Evolutionary conservation across 2,797 vertebrate genomes (phyloP).

Genomic region (Phoxinus dragarum): DNA sequence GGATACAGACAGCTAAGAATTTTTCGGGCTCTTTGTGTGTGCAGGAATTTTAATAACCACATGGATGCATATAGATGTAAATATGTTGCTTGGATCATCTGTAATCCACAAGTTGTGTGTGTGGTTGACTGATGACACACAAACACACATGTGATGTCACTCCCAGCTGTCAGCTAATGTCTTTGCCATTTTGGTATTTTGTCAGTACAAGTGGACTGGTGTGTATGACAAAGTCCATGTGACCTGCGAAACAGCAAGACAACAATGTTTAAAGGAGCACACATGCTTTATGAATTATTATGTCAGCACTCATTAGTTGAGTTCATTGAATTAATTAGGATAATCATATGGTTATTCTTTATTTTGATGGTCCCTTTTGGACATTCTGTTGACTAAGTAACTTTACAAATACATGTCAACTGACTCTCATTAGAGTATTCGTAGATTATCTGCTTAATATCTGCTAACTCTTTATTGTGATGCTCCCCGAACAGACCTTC

Average conservation of each 20-base stretch:
- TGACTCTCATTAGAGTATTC: no score
- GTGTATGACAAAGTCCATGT: not conserved
- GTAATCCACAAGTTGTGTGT: not conserved
- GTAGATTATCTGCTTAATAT: no score
- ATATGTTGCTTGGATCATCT: slow-evolving; percentile 14
- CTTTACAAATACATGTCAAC: no score
- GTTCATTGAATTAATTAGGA: not conserved
- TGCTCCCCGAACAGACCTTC: no score
- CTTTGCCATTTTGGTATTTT: slow-evolving; percentile 6
- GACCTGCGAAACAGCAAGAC: not conserved
- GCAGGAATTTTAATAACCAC: not conserved
- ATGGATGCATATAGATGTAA: not conserved
- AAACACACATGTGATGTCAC: slow-evolving; percentile 1
- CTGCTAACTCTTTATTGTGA: no score
- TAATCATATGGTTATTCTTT: no score
- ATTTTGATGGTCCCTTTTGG: no score
- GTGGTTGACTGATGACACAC: not conserved
- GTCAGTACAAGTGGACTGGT: not conserved
- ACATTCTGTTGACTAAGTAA: no score
- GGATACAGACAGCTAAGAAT: not conserved
- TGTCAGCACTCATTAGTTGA: not conserved
- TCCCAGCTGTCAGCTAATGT: slow-evolving; percentile 12
- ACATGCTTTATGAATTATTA: not conserved
- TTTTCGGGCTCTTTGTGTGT: not conserved
- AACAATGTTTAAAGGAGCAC: not conserved